These are phyloP conservation scores for Pelosia muscerda DNA, from an alignment of 2,888 invertebrate genomes.

Conservation along the genomic window DNA sequence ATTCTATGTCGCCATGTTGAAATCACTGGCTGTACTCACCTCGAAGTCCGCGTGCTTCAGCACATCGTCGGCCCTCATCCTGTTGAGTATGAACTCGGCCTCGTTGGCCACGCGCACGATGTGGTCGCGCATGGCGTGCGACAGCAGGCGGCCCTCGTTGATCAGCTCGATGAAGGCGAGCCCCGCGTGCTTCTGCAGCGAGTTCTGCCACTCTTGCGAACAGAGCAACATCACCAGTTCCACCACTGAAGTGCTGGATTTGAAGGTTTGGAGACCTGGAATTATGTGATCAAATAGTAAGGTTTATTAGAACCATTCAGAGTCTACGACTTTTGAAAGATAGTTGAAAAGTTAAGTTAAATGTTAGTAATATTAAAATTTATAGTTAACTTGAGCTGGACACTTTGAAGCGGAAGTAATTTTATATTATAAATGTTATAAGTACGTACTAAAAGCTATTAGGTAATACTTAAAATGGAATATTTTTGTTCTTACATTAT, in stretches of 20 bases:
- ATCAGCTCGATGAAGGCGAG: conserved; percentile 99
- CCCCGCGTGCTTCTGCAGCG: conserved; percentile 99
- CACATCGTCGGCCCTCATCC: conserved; percentile 99
- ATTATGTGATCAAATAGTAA: conserved; percentile 16
- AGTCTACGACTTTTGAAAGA: too few species aligned
- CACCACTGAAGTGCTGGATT: conserved; percentile 98
- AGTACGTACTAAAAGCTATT: too few species aligned
- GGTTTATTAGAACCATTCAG: too few species aligned
- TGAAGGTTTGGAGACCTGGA: conserved; percentile 97
- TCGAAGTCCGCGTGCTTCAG: conserved; percentile 99
- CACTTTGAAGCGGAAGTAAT: too few species aligned
- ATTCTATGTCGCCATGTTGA: too few species aligned
- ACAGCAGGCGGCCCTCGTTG: conserved; percentile 98
- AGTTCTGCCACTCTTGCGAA: conserved; percentile 99
- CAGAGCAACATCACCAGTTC: conserved; percentile 99
- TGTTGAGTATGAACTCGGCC: conserved; percentile 99
- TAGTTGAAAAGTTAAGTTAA: too few species aligned
- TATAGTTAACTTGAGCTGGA: too few species aligned
- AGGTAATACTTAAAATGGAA: too few species aligned
- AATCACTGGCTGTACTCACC: conserved; percentile 85
- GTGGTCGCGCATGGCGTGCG: conserved; percentile 99
- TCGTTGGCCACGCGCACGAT: conserved; percentile 99
- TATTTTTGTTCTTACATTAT: too few species aligned
- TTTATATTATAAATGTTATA: too few species aligned
- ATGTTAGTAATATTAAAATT: too few species aligned